phyloP scores from a whole-genome alignment of 1,140 invertebrate genomes.

The Orchesella cincta region DNA sequence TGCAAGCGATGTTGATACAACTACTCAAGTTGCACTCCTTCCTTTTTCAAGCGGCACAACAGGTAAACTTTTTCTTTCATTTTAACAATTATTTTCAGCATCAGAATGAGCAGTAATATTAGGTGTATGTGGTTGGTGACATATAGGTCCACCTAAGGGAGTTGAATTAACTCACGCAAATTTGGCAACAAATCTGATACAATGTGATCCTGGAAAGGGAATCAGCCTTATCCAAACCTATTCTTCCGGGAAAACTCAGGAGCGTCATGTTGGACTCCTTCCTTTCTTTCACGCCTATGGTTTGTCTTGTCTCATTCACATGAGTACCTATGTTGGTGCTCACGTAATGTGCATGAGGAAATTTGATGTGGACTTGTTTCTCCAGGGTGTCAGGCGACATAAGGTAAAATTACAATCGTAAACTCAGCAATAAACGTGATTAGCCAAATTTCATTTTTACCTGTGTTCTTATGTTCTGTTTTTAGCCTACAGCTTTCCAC shows the following conservation, averaged over 20 bases:
- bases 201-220: neutral
- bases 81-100: neutral
- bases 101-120: neutral
- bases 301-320: neutral
- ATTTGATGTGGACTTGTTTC: slow-evolving; percentile 70
- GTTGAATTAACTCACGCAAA: slow-evolving; percentile 27
- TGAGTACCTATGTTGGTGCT: slow-evolving; percentile 62
- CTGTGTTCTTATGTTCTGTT: neutral
- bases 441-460: no score
- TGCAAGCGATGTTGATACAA: neutral
- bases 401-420: no score
- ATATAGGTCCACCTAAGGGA: slow-evolving; percentile 25
- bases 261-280: slow-evolving; percentile 4
- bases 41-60: slow-evolving; percentile 33
- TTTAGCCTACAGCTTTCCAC: slow-evolving; percentile 54
- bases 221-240: neutral
- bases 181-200: slow-evolving; percentile 22
- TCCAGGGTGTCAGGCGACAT: slow-evolving; percentile 66
- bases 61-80: neutral
- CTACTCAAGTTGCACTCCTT: slow-evolving; percentile 1
- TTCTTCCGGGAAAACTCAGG: neutral
- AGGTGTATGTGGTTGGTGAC: neutral
- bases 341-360: slow-evolving; percentile 72
- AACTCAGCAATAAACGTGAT: neutral
- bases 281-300: slow-evolving; percentile 35